Percentiles rank a stretch among this genome's conserved stretches.
Conservation (phyloP, 2,888 invertebrate genomes). For the Hartigia nigra region DNA sequence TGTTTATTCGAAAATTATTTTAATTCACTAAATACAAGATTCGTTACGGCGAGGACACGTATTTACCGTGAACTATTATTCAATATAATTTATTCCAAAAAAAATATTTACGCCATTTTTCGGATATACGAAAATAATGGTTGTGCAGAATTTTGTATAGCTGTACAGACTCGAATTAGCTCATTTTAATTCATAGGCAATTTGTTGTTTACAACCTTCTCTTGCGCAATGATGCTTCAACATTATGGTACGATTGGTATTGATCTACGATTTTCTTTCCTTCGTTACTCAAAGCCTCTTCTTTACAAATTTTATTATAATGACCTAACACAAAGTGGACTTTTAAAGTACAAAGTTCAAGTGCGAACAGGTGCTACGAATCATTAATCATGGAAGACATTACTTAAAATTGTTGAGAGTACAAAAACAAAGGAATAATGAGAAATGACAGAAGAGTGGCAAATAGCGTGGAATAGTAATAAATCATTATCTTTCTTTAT, state of each 20-base stretch:
- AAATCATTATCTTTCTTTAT: no score
- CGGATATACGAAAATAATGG: neutral
- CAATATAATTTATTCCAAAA: neutral
- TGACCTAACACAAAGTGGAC: no score
- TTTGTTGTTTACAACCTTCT: neutral
- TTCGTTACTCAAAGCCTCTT: neutral
- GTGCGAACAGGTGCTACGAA: no score
- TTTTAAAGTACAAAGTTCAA: no score
- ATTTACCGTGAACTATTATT: no score
- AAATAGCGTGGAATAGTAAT: no score
- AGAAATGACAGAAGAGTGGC: no score
- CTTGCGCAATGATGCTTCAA: neutral
- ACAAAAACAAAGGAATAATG: no score
- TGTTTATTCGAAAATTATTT: neutral
- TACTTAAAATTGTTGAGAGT: no score
- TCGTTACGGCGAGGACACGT: no score
- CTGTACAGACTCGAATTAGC: no score
- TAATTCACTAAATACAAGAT: neutral
- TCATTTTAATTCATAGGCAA: neutral
- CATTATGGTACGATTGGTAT: neutral
- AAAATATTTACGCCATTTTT: neutral
- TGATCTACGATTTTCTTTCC: neutral
- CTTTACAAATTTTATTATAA: neutral
- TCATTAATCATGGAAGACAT: no score
- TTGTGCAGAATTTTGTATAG: neutral